Evolutionary conservation across 2,888 invertebrate species (phyloP).

Genomic region (Drosophila greeni): DNA sequence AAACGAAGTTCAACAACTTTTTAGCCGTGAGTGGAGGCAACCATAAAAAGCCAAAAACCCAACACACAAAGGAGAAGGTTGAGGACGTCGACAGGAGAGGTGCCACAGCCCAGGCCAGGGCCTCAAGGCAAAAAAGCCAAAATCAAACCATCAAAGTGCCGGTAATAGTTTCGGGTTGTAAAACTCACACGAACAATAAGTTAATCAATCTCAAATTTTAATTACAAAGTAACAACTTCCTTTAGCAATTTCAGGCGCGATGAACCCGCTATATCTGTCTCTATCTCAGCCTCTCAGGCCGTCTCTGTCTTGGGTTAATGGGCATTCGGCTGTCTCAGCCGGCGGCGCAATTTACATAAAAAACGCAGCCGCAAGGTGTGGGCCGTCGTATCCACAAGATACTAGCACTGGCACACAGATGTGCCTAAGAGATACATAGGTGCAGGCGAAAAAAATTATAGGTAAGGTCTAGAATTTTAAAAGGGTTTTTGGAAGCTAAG

Average conservation of each 20-base stretch:
- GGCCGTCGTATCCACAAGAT: constrained; percentile 53
- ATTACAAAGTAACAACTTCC: constrained; percentile 75
- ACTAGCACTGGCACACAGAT: constrained; percentile 29
- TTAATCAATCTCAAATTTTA: constrained; percentile 74
- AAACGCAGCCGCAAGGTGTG: constrained; percentile 67
- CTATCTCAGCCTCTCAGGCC: constrained; percentile 20
- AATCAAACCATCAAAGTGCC: constrained; percentile 73
- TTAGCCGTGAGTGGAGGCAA: constrained; percentile 29
- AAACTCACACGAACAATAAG: constrained; percentile 76
- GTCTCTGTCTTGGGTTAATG: constrained; percentile 55
- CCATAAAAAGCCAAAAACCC: constrained; percentile 43
- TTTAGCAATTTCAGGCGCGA: constrained; percentile 73
- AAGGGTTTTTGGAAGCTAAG: not conserved
- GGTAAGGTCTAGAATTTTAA: not conserved
- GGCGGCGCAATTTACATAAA: constrained; percentile 68
- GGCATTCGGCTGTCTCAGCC: constrained; percentile 43
- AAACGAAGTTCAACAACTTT: constrained; percentile 60
- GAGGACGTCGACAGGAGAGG: constrained; percentile 14
- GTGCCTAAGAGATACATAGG: constrained; percentile 19
- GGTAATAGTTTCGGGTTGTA: constrained; percentile 72
- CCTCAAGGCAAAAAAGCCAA: constrained; percentile 36
- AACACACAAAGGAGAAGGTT: constrained; percentile 27
- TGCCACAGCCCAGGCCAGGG: not conserved
- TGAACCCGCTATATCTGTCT: constrained; percentile 53
- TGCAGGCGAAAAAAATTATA: constrained; percentile 6